Percentiles rank a stretch among this genome's conserved stretches.
phyloP scores from a whole-genome alignment of 92 coral and sea anemone genomes.

The Porites evermanni region DNA sequence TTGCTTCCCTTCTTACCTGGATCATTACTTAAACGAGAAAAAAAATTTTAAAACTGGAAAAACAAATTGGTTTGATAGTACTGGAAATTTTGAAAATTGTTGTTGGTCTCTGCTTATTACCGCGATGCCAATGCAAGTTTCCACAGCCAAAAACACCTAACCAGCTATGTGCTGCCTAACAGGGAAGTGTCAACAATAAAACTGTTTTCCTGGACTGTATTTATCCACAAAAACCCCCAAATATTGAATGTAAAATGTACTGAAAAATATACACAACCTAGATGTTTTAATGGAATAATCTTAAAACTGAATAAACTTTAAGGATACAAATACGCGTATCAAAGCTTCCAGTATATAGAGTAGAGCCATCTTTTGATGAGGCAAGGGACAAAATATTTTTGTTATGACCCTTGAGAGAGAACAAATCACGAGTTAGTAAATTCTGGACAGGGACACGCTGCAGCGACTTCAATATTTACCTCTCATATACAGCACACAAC shows the following conservation, averaged over 20 bases:
- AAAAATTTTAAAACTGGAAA: no score
- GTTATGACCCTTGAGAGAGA: conserved; percentile 81
- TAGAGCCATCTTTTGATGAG: conserved; percentile 68
- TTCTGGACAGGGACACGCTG: not conserved
- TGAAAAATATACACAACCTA: not conserved
- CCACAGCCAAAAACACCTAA: no score
- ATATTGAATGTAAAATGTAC: not conserved
- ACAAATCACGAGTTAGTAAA: not conserved
- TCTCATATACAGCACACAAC: not conserved
- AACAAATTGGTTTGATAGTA: no score
- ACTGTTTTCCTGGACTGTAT: no score
- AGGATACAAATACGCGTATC: conserved; percentile 97
- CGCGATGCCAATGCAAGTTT: no score
- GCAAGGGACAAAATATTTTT: conserved; percentile 84
- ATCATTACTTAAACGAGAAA: no score
- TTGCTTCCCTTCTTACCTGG: no score
- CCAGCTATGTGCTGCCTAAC: no score
- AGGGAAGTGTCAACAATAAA: no score
- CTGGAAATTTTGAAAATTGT: no score
- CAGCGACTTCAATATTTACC: no score
- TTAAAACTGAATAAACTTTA: not conserved
- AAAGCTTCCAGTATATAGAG: conserved; percentile 87
- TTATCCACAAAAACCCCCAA: not conserved
- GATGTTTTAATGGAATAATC: not conserved
- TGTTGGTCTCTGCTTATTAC: no score